phyloP scores from a whole-genome alignment of 2,888 invertebrate genomes.

The Cheilosia grossa region DNA sequence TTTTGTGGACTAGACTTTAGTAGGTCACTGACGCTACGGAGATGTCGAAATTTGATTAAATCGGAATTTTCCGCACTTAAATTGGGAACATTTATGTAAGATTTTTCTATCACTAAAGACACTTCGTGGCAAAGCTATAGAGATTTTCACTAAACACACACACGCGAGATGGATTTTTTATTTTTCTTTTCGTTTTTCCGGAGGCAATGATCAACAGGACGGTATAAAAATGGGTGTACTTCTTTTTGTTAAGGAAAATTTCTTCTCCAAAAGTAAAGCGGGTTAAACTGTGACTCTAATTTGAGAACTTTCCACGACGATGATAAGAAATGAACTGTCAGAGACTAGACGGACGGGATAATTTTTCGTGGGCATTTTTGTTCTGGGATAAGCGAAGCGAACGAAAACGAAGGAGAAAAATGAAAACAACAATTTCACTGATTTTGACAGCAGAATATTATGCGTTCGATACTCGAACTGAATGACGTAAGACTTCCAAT shows the following conservation, averaged over 20 bases:
- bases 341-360: background rate
- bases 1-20: constrained; percentile 1
- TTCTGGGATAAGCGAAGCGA: constrained; percentile 4
- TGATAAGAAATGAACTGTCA: constrained; percentile 56
- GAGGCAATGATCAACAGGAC: constrained; percentile 34
- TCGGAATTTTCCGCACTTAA: background rate
- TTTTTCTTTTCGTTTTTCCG: background rate
- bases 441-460: constrained; percentile 35
- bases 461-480: constrained; percentile 58
- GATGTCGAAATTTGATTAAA: background rate
- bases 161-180: background rate
- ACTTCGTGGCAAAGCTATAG: background rate
- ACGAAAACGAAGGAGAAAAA: constrained; percentile 17
- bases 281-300: background rate
- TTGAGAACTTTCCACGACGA: constrained; percentile 43
- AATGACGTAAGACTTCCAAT: constrained; percentile 38
- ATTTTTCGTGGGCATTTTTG: constrained; percentile 15
- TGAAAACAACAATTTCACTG: constrained; percentile 46
- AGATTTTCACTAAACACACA: background rate
- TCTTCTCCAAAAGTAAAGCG: background rate
- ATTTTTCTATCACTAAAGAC: background rate
- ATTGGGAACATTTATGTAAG: constrained; percentile 35
- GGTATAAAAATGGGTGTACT: background rate
- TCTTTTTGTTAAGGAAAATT: constrained; percentile 16
- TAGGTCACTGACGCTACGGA: background rate